Percentiles rank a stretch among this genome's conserved stretches.
phyloP scores from a whole-genome alignment of 2,888 invertebrate genomes.

The Luperina testacea region DNA sequence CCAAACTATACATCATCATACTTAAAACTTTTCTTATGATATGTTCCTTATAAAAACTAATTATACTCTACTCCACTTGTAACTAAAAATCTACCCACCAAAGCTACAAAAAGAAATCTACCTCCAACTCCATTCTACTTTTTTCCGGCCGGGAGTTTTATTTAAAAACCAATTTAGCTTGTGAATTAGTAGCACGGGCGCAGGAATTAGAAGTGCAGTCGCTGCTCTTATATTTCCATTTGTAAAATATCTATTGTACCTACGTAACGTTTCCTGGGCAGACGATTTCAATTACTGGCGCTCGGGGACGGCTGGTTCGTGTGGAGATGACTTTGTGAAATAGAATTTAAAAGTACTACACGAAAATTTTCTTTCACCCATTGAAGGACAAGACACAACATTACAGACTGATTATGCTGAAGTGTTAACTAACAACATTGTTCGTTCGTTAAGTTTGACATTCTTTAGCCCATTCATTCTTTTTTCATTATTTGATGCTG shows the following conservation, averaged over 20 bases:
- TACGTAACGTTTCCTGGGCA: constrained; percentile 77
- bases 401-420: too few relatives aligned
- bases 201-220: constrained; percentile 70
- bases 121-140: constrained; percentile 4
- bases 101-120: constrained; percentile 2
- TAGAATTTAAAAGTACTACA: background rate
- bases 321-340: constrained; percentile 56
- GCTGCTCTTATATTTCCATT: constrained; percentile 82
- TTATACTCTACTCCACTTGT: background rate
- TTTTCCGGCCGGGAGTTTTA: constrained; percentile 57
- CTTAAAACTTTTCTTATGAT: background rate
- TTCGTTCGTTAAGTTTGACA: too few relatives aligned
- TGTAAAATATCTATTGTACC: constrained; percentile 81
- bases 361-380: too few relatives aligned
- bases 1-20: background rate
- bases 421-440: too few relatives aligned
- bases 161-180: constrained; percentile 76
- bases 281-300: constrained; percentile 84
- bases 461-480: too few relatives aligned
- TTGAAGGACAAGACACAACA: too few relatives aligned
- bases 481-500: too few relatives aligned
- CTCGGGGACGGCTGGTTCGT: constrained; percentile 44
- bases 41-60: background rate
- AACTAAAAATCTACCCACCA: constrained; percentile 3
- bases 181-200: constrained; percentile 71